A percentile compares a stretch with the other conserved stretches of the same genome.
Evolutionary conservation across 2,113 vertebrate species (phyloP).

Genomic region (Mus spicilegus): DNA sequence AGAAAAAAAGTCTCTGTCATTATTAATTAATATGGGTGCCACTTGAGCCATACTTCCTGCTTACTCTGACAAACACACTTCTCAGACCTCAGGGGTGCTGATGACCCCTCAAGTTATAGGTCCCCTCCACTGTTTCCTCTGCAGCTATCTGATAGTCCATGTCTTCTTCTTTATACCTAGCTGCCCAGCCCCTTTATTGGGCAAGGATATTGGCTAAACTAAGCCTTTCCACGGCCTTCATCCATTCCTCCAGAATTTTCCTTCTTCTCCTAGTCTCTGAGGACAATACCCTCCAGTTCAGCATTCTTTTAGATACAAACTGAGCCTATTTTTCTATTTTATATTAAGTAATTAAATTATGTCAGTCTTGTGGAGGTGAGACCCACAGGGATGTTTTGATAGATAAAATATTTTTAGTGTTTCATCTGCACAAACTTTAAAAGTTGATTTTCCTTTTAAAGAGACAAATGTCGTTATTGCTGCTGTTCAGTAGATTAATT

Average conservation of each 20-base stretch:
- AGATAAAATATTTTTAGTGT: slow-evolving; percentile 85
- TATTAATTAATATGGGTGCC: not conserved
- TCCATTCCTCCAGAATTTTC: not conserved
- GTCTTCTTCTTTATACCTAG: not conserved
- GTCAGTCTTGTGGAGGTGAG: slow-evolving; percentile 82
- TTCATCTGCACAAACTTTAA: slow-evolving; percentile 84
- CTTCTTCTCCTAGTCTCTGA: not conserved
- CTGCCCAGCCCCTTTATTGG: not conserved
- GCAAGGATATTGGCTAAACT: not conserved
- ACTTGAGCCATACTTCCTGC: not conserved
- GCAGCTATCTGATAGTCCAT: not conserved
- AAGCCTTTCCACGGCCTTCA: not conserved
- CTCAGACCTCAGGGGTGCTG: not conserved
- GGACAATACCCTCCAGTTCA: not conserved
- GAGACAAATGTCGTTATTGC: slow-evolving; percentile 83
- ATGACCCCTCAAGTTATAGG: not conserved
- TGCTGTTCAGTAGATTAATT: slow-evolving; percentile 82
- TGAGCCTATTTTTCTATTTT: slow-evolving; percentile 88
- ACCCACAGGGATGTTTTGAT: slow-evolving; percentile 82
- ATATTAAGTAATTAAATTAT: slow-evolving; percentile 89
- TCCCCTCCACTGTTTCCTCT: not conserved
- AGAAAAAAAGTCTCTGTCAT: not conserved
- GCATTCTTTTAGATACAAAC: slow-evolving; percentile 87
- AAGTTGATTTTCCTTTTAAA: slow-evolving; percentile 77
- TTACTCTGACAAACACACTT: not conserved